Base-by-base conservation (phyloP, 2,113 vertebrate genomes). In the Phoenicopterus ruber region DNA sequence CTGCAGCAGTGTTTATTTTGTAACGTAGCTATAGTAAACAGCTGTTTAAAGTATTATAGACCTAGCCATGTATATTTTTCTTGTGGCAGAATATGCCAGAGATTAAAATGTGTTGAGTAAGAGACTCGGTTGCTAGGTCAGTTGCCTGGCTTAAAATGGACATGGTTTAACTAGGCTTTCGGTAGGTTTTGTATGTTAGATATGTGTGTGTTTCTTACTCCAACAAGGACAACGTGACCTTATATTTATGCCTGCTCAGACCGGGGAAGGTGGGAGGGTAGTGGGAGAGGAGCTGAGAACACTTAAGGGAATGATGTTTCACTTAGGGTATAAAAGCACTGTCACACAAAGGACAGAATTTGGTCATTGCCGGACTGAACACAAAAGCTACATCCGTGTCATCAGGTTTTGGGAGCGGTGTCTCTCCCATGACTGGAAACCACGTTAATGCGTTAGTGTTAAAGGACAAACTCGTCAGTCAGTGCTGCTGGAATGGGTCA, bases 1-100 rank as follows among this genome's bases (percentile, higher is more conserved):
- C 94, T 89, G 42, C 95, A 94, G 91, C 92, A 95, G 90, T 77
- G 96, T 94, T 96, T 97, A 96, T 98, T 97, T 97, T 97, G 93
- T 98, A 97, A 97, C 90, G 90, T 96, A 97, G 88, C 94, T 97
- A 92, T 93, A 89, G 97, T 97, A 98, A 97, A 97, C 94, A 96
- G 87, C 94, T 97, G 88, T 97, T 97, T 92, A 95, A 96, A 95
- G 94, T 97, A 96, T 97, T 97, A 96, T 84, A 91, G 91, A 94
- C 78, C 92, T 96, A 93, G 90, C 88, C 90, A 63, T 89, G 86
- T 97, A 94, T 98, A 91, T 96, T 96, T 97, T 96, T 88, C 82
- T 90, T 96, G 94, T 93, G 95, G 93, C 86, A 63, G 82, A 94
- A 38, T 79, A 82, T 95, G 82, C 79, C 74, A 81, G 95, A 28